Evolutionary conservation across 2,113 vertebrate genomes (phyloP).

Genomic region (Notiomystis cincta): DNA sequence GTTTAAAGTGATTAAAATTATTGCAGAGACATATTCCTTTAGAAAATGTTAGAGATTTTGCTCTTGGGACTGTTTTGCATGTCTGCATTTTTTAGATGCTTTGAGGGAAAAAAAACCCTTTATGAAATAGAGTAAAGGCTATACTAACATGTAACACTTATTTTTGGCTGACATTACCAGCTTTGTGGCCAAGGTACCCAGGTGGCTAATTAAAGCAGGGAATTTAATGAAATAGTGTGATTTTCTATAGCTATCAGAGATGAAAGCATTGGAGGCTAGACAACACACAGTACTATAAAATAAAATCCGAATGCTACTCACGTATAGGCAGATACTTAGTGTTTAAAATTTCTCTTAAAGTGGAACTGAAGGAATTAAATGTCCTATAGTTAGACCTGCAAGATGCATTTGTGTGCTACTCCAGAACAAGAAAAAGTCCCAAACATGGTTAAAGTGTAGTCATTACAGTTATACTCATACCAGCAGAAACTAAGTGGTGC

Average conservation of each 20-base stretch:
- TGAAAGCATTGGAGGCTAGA: background rate
- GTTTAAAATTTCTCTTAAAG: background rate
- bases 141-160: background rate
- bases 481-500: background rate
- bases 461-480: background rate
- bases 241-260: background rate
- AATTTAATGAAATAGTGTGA: slow-evolving; percentile 5
- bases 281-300: background rate
- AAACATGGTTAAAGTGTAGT: background rate
- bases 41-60: slow-evolving; percentile 27
- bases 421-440: background rate
- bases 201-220: slow-evolving; percentile 22
- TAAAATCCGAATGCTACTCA: background rate
- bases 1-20: slow-evolving; percentile 2
- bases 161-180: slow-evolving; percentile 27
- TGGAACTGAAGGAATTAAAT: background rate
- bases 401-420: background rate
- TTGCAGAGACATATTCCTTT: background rate
- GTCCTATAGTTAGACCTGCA: background rate
- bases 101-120: background rate
- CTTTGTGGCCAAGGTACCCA: background rate
- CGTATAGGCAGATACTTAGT: background rate
- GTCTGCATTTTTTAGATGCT: slow-evolving; percentile 35
- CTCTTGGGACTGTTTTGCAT: slow-evolving; percentile 21
- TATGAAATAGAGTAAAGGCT: slow-evolving; percentile 9